These are phyloP conservation scores for Euglossa dilemma DNA, from an alignment of 1,140 invertebrate genomes.

Conservation along the genomic window DNA sequence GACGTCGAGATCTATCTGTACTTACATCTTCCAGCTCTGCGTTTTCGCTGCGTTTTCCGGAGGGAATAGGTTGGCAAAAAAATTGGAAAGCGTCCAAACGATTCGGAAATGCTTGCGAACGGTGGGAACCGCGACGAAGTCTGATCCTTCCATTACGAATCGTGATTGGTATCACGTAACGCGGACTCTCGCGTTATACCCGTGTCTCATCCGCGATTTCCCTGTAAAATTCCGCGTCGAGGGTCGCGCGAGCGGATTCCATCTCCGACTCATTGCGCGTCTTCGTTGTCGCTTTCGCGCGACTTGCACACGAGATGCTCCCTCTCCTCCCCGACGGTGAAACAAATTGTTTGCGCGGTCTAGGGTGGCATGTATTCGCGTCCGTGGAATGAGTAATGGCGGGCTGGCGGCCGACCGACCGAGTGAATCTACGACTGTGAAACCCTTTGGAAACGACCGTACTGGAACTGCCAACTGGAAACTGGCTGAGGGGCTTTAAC, in stretches of 20 bases:
- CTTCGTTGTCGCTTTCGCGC: conserved; percentile 65
- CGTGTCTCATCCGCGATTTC: too few species aligned
- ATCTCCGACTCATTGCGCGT: conserved; percentile 51
- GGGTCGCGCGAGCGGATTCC: not conserved
- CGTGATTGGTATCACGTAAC: too few species aligned
- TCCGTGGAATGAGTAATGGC: conserved; percentile 76
- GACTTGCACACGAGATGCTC: conserved; percentile 59
- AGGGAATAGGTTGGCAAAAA: too few species aligned
- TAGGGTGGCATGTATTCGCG: conserved; percentile 61
- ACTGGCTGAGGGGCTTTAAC: conserved; percentile 70
- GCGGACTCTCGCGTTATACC: not conserved
- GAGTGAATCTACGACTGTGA: conserved; percentile 70
- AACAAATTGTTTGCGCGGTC: conserved; percentile 71
- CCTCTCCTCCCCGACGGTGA: conserved; percentile 1
- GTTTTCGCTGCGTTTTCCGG: too few species aligned
- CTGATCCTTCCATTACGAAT: too few species aligned
- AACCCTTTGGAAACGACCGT: conserved; percentile 66
- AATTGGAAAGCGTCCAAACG: too few species aligned
- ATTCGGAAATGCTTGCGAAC: too few species aligned
- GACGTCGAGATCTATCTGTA: too few species aligned
- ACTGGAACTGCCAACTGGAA: conserved; percentile 73
- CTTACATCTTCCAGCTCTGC: too few species aligned
- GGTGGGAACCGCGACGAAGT: too few species aligned
- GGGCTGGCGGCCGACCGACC: conserved; percentile 64
- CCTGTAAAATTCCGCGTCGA: not conserved